These are phyloP conservation scores for Sceloporus undulatus DNA, from an alignment of 2,113 vertebrate species.

Conservation along the genomic window DNA sequence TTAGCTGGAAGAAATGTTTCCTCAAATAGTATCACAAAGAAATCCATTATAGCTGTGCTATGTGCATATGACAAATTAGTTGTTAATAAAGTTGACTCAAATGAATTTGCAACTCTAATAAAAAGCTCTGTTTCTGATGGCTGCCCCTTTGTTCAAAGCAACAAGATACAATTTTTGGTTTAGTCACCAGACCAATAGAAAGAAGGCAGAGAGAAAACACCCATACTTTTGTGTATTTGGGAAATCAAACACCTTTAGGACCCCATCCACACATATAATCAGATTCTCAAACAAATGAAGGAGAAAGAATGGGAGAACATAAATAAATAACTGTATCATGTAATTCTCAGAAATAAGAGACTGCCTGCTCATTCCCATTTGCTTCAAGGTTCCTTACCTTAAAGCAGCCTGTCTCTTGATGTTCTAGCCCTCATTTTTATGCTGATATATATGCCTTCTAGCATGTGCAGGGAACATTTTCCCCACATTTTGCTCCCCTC, in stretches of 20 bases:
- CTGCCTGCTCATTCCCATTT: too few species aligned
- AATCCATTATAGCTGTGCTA: slow-evolving; percentile 2
- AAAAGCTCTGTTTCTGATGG: background rate
- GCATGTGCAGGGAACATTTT: too few species aligned
- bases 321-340: too few species aligned
- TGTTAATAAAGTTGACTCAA: background rate
- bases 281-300: background rate
- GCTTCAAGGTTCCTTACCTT: too few species aligned
- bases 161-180: background rate
- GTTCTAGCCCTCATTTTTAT: too few species aligned
- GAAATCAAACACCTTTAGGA: background rate
- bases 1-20: slow-evolving; percentile 54
- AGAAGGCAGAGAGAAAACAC: slow-evolving; percentile 20
- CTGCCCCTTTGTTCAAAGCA: slow-evolving; percentile 31
- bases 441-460: too few species aligned
- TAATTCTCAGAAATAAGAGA: too few species aligned
- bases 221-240: background rate
- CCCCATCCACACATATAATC: background rate
- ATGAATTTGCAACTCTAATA: background rate
- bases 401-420: too few species aligned
- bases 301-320: background rate
- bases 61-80: background rate
- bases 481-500: too few species aligned
- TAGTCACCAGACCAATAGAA: background rate
- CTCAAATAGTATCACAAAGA: slow-evolving; percentile 44